Conservation (phyloP, 2,888 invertebrate genomes). For the Chamaedrilus cognettii region DNA sequence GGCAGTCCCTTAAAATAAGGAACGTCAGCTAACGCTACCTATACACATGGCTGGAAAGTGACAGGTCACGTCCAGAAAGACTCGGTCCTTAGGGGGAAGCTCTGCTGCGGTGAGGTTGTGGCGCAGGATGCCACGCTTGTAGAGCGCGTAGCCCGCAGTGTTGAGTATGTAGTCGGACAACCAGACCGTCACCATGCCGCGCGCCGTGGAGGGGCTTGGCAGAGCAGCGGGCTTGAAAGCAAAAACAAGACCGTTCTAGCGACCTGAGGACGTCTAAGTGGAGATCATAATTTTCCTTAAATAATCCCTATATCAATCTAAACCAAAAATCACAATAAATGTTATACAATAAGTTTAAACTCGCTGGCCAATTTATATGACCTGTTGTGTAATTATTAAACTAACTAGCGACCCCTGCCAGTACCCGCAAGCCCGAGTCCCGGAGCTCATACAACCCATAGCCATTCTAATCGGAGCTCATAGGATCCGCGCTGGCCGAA, state of each 20-base stretch:
- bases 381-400: no score
- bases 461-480: no score
- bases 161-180: slow-evolving; percentile 15
- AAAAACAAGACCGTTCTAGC: no score
- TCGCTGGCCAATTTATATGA: no score
- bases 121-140: slow-evolving; percentile 58
- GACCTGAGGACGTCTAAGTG: neutral
- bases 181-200: slow-evolving; percentile 21
- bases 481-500: no score
- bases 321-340: neutral
- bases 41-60: neutral
- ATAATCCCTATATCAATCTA: neutral
- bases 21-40: no score
- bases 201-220: neutral
- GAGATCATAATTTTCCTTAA: neutral
- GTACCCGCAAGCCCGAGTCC: no score
- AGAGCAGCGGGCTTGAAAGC: slow-evolving; percentile 1
- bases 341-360: no score
- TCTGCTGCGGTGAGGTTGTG: slow-evolving; percentile 2
- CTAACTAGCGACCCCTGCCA: no score
- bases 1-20: no score
- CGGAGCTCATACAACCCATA: no score
- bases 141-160: slow-evolving; percentile 69
- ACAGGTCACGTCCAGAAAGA: slow-evolving; percentile 7
- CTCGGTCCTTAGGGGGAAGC: slow-evolving; percentile 5